Evolutionary conservation across 2,113 vertebrate species (phyloP).

Genomic region (Cephalopholis sonnerati): DNA sequence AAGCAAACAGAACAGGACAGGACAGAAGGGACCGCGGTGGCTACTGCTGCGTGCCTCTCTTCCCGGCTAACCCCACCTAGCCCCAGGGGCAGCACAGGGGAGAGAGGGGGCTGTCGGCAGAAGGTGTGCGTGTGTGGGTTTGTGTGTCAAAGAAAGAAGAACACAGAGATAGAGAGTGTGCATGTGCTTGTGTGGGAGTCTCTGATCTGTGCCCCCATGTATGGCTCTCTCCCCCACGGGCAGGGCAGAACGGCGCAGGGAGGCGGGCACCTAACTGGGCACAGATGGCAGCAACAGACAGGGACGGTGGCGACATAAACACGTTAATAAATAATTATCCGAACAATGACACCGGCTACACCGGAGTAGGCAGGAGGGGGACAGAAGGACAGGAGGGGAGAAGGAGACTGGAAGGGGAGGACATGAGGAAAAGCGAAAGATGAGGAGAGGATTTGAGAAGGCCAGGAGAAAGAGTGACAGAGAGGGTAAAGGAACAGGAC

Average conservation of each 20-base stretch:
- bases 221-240: conserved; percentile 66
- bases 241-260: conserved; percentile 75
- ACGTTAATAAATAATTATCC: conserved; percentile 84
- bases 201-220: conserved; percentile 69
- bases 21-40: conserved; percentile 79
- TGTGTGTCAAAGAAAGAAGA: conserved; percentile 56
- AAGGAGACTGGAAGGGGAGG: conserved; percentile 23
- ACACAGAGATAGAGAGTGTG: conserved; percentile 12
- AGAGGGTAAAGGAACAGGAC: conserved; percentile 30
- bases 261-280: conserved; percentile 81
- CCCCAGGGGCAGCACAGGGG: conserved; percentile 68
- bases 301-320: conserved; percentile 74
- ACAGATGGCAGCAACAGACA: conserved; percentile 85
- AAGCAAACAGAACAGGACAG: conserved; percentile 62
- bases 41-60: conserved; percentile 76
- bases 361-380: conserved; percentile 26
- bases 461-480: conserved; percentile 39
- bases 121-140: conserved; percentile 60
- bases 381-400: conserved; percentile 50
- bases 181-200: conserved; percentile 57
- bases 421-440: conserved; percentile 17
- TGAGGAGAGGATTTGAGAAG: conserved; percentile 32
- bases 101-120: conserved; percentile 67
- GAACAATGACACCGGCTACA: conserved; percentile 78
- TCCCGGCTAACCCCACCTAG: conserved; percentile 75